These are phyloP conservation scores for Sebastes elongatus DNA, from an alignment of 2,797 vertebrate genomes.

Conservation along the genomic window DNA sequence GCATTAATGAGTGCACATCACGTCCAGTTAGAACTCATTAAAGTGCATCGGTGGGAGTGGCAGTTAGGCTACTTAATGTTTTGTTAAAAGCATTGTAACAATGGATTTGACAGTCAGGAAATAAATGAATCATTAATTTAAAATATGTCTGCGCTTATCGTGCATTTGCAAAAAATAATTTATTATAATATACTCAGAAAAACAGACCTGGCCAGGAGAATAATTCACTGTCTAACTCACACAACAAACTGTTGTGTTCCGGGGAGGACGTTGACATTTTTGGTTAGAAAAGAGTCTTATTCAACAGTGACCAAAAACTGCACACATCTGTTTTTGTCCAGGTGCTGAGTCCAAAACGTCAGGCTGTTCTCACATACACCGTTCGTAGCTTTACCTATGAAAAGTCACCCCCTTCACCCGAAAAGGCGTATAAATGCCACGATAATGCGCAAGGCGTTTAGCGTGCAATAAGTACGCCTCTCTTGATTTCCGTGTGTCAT, in stretches of 20 bases:
- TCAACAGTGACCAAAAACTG: no score
- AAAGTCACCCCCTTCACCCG: no score
- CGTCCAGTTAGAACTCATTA: neutral
- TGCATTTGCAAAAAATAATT: neutral
- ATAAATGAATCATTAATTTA: neutral
- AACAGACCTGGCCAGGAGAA: neutral
- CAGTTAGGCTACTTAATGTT: neutral
- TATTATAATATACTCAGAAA: neutral
- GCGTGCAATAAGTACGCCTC: no score
- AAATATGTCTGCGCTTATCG: neutral
- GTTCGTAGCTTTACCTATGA: no score
- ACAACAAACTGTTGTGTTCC: no score
- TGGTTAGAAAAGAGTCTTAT: neutral
- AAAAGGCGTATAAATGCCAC: no score
- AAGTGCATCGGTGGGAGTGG: neutral
- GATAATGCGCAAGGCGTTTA: no score
- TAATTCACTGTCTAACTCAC: neutral
- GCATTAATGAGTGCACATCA: neutral
- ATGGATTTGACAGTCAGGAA: neutral
- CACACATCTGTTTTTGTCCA: no score
- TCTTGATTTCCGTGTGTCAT: no score
- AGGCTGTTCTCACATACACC: no score
- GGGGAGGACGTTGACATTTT: neutral
- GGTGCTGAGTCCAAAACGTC: no score
- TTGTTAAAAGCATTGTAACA: neutral